Evolutionary conservation across 2,797 vertebrate genomes (phyloP).

Genomic region (Trachops cirrhosus): DNA sequence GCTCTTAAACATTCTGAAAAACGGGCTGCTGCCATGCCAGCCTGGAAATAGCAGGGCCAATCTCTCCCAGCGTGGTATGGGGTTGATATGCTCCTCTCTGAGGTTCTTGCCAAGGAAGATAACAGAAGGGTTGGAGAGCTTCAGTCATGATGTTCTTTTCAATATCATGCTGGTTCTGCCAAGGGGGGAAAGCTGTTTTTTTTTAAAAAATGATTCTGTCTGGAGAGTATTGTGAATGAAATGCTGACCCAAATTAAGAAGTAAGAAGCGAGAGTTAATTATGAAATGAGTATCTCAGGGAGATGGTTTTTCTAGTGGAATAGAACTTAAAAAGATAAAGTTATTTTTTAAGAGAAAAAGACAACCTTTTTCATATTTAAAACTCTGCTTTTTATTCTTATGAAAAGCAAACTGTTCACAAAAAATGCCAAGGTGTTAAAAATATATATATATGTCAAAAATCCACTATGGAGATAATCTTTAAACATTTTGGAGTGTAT

Average conservation of each 20-base stretch:
- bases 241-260: conserved; percentile 6
- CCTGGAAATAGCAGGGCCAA: not conserved
- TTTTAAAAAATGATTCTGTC: not conserved
- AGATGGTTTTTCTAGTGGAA: not conserved
- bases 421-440: not conserved
- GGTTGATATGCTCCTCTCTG: not conserved
- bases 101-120: not conserved
- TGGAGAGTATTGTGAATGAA: not conserved
- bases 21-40: not conserved
- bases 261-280: not conserved
- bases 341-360: not conserved
- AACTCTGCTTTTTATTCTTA: not conserved
- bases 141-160: not conserved
- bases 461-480: not conserved
- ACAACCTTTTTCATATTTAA: conserved; percentile 4
- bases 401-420: not conserved
- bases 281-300: not conserved
- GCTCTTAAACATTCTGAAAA: not conserved
- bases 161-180: not conserved
- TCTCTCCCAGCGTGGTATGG: not conserved
- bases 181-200: not conserved
- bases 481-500: not conserved
- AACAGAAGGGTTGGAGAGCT: not conserved
- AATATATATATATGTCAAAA: not conserved
- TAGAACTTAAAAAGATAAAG: not conserved